A percentile compares a stretch with the other conserved stretches of the same genome.
Evolutionary conservation across 2,797 vertebrate genomes (phyloP).

Genomic region (Rhinoraja longicauda): DNA sequence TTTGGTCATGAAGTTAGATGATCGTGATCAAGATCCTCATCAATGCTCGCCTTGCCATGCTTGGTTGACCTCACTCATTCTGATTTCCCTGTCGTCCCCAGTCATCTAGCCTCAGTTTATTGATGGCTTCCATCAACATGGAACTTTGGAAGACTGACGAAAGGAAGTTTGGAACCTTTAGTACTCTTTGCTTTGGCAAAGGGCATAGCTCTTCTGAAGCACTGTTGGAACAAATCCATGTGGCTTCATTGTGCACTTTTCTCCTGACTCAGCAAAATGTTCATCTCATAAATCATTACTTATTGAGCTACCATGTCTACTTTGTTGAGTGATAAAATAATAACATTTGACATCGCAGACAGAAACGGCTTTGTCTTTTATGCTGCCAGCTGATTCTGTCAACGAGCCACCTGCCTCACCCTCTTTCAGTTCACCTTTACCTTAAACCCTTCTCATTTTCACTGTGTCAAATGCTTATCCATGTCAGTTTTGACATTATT

Average conservation of each 20-base stretch:
- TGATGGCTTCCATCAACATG: not conserved
- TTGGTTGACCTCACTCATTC: not conserved
- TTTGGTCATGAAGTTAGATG: not conserved
- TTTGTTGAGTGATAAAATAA: not conserved
- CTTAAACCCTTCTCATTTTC: not conserved
- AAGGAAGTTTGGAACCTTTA: not conserved
- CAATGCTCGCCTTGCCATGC: not conserved
- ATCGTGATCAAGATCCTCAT: not conserved
- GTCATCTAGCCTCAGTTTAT: not conserved
- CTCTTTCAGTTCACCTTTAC: not conserved
- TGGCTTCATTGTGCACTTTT: not conserved
- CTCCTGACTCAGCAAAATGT: not conserved
- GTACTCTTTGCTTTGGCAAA: not conserved
- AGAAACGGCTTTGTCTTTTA: too few relatives aligned
- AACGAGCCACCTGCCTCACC: not conserved
- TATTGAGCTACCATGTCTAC: not conserved
- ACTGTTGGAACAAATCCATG: not conserved
- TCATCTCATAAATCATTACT: not conserved
- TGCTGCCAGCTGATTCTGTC: not conserved
- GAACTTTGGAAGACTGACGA: not conserved
- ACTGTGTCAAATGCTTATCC: not conserved
- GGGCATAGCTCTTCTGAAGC: not conserved
- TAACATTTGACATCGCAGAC: not conserved
- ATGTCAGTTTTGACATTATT: not conserved
- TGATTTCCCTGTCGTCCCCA: not conserved